A percentile compares a stretch with the other conserved stretches of the same genome.
Conservation (phyloP, 2,113 vertebrate genomes). For the Lota lota region DNA sequence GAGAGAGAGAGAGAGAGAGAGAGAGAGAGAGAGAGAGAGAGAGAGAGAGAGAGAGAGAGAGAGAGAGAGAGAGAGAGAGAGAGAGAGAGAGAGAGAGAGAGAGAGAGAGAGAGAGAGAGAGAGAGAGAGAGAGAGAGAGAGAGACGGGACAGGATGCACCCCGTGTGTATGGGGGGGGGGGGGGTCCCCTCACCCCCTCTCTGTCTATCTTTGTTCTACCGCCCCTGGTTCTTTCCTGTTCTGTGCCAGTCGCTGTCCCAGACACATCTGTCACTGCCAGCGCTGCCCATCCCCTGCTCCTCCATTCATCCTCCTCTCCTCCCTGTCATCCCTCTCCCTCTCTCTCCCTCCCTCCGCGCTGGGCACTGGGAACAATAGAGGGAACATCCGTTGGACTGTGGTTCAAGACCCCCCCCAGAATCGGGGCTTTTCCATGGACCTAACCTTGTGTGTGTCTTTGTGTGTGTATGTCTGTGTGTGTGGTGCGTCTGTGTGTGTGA, state of each 20-base stretch:
- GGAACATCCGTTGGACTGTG: conserved; percentile 25
- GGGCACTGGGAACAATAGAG: conserved; percentile 40
- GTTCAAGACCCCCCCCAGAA: too few relatives aligned
- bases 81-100: neutral
- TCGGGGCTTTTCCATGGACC: too few relatives aligned
- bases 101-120: neutral
- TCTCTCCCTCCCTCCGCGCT: conserved; percentile 17
- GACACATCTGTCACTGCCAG: conserved; percentile 58
- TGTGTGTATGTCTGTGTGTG: neutral
- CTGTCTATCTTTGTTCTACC: conserved; percentile 64
- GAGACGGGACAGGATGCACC: conserved; percentile 21
- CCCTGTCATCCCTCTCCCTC: conserved; percentile 27
- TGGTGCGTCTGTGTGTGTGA: neutral
- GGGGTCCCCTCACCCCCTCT: conserved; percentile 38
- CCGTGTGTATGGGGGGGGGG: neutral
- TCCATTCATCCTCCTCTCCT: conserved; percentile 20
- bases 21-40: neutral
- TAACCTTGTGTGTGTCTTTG: too few relatives aligned
- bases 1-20: neutral
- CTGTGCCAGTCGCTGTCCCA: conserved; percentile 48
- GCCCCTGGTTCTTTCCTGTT: conserved; percentile 63
- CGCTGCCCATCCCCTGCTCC: conserved; percentile 30
- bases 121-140: neutral
- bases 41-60: too few relatives aligned
- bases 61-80: neutral